Conservation (phyloP, 2,888 invertebrate species). For the Vesta saturnalis region DNA sequence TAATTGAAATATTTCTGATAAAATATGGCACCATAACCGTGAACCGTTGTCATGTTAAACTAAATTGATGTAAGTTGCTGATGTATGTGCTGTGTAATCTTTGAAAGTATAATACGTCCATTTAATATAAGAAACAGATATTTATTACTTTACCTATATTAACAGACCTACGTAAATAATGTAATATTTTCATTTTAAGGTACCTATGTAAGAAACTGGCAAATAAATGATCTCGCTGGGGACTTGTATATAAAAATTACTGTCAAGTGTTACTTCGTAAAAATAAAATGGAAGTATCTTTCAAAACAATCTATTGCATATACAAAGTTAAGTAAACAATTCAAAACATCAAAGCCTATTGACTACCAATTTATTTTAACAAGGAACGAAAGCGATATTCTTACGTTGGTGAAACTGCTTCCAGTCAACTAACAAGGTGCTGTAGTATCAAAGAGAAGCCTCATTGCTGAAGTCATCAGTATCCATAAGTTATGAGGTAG, state of each 20-base stretch:
- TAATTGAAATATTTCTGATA: slow-evolving; percentile 62
- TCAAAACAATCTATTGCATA: not conserved
- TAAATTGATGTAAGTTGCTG: slow-evolving; percentile 57
- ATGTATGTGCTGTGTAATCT: slow-evolving; percentile 33
- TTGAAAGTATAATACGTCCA: slow-evolving; percentile 28
- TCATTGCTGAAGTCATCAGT: slow-evolving; percentile 81
- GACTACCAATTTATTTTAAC: slow-evolving; percentile 63
- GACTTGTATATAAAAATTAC: too few species aligned
- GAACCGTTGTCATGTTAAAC: slow-evolving; percentile 58
- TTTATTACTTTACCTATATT: slow-evolving; percentile 14
- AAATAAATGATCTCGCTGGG: too few species aligned
- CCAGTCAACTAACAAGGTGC: slow-evolving; percentile 57
- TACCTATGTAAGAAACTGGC: too few species aligned
- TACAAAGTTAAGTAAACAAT: slow-evolving; percentile 46
- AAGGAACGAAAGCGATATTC: slow-evolving; percentile 49
- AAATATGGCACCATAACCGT: slow-evolving; percentile 59
- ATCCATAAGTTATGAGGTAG: slow-evolving; percentile 78
- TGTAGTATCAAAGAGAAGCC: slow-evolving; percentile 54
- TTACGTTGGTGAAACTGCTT: slow-evolving; percentile 30
- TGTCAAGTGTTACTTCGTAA: not conserved
- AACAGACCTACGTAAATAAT: slow-evolving; percentile 10
- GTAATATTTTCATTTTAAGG: not conserved
- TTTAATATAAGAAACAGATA: slow-evolving; percentile 11
- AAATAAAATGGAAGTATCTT: not conserved
- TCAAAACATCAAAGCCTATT: slow-evolving; percentile 59